Percentiles rank a stretch among this genome's conserved stretches.
Conservation (phyloP, 2,797 vertebrate species). For the Semotilus atromaculatus region DNA sequence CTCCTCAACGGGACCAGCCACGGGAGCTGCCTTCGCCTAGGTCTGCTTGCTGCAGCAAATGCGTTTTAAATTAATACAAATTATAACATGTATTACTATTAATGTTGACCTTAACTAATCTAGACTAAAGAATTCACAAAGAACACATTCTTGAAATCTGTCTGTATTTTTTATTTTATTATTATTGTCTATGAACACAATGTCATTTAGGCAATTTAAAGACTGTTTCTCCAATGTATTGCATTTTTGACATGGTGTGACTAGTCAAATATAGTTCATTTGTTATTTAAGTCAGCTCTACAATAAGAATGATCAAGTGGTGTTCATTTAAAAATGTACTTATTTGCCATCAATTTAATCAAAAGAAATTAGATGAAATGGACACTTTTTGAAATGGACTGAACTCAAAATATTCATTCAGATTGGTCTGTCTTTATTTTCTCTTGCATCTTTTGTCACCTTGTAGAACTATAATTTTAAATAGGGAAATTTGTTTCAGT, state of each 20-base stretch:
- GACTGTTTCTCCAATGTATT: not conserved
- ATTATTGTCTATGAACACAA: not conserved
- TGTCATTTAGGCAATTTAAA: not conserved
- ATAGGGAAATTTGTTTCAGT: not conserved
- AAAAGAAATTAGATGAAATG: not conserved
- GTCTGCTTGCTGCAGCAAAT: too few relatives aligned
- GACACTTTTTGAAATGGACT: too few relatives aligned
- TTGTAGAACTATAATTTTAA: not conserved
- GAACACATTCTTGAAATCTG: not conserved
- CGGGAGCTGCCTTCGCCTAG: too few relatives aligned
- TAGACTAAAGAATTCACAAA: not conserved
- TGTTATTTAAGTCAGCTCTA: not conserved
- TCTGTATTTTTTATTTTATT: too few relatives aligned
- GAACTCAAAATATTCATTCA: not conserved
- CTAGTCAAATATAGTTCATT: not conserved
- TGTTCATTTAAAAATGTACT: not conserved
- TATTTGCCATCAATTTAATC: not conserved
- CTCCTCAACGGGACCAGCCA: too few relatives aligned
- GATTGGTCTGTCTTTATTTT: not conserved
- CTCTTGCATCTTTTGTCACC: not conserved
- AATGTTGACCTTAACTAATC: not conserved
- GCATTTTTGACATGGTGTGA: not conserved
- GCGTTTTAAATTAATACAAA: too few relatives aligned
- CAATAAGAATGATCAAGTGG: not conserved
- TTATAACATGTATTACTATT: too few relatives aligned